A percentile compares a stretch with the other conserved stretches of the same genome.
These are phyloP conservation scores for Eleutherodactylus coqui DNA, from an alignment of 2,797 vertebrate species.

Conservation along the genomic window DNA sequence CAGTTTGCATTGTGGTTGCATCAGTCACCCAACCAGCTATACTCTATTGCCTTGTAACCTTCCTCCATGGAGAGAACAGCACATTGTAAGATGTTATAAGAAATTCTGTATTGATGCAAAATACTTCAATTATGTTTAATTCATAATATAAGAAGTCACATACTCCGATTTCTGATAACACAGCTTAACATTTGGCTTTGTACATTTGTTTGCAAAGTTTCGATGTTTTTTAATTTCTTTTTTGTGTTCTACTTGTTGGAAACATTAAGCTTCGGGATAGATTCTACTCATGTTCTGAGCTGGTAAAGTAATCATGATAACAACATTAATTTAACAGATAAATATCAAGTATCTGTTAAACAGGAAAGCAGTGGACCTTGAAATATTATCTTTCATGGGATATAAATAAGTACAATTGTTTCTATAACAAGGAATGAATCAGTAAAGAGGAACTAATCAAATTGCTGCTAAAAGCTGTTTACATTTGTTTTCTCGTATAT, in stretches of 20 bases:
- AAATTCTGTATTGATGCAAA: not conserved
- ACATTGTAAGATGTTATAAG: not conserved
- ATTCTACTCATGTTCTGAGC: constrained; percentile 14
- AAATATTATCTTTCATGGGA: constrained; percentile 39
- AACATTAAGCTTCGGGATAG: constrained; percentile 32
- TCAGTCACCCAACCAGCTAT: no score
- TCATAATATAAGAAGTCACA: not conserved
- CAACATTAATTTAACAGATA: constrained; percentile 52
- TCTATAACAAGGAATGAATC: constrained; percentile 9
- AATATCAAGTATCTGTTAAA: constrained; percentile 48
- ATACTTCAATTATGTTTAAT: not conserved
- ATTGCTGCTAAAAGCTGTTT: not conserved
- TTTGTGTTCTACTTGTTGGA: constrained; percentile 16
- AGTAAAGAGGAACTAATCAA: constrained; percentile 48
- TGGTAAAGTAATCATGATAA: constrained; percentile 25
- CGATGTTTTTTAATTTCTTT: constrained; percentile 7
- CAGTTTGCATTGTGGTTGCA: no score
- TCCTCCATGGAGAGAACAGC: no score
- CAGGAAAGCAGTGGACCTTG: constrained; percentile 27
- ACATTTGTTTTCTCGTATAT: constrained; percentile 19
- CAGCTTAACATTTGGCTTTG: not conserved
- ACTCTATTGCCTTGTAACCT: no score
- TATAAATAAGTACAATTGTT: constrained; percentile 40
- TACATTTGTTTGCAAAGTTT: constrained; percentile 27
- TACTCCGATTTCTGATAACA: not conserved